Percentiles rank a stretch among this genome's conserved stretches.
Evolutionary conservation across 2,113 vertebrate species (phyloP).

Genomic region (Megaceryle torquata): DNA sequence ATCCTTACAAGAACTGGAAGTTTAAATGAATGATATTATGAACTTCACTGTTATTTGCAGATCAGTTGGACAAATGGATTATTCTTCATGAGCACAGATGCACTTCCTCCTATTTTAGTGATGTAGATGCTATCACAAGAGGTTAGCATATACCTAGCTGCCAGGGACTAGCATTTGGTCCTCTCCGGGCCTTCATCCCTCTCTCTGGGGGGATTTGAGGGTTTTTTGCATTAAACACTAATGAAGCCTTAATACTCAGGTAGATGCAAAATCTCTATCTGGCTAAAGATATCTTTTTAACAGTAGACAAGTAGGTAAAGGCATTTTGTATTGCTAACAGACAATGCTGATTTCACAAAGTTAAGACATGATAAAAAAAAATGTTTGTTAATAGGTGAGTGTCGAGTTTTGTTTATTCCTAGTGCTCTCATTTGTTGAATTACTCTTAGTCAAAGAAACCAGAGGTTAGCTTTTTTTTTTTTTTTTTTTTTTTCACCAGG

Average conservation of each 20-base stretch:
- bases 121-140: no score
- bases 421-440: neutral
- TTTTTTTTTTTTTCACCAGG: fast-evolving
- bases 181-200: neutral
- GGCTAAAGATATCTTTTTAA: neutral
- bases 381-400: neutral
- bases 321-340: neutral
- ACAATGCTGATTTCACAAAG: neutral
- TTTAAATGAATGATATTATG: neutral
- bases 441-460: neutral
- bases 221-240: neutral
- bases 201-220: no score
- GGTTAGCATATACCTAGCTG: neutral
- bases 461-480: neutral
- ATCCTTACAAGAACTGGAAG: neutral
- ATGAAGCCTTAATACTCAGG: neutral
- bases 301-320: neutral
- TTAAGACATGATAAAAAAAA: neutral
- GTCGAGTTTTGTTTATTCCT: neutral
- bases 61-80: neutral
- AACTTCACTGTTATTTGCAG: neutral
- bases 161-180: neutral
- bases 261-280: neutral
- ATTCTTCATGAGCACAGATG: neutral
- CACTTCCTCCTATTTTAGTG: neutral